phyloP scores from a whole-genome alignment of 2,113 vertebrate species.

The Protobothrops mucrosquamatus region DNA sequence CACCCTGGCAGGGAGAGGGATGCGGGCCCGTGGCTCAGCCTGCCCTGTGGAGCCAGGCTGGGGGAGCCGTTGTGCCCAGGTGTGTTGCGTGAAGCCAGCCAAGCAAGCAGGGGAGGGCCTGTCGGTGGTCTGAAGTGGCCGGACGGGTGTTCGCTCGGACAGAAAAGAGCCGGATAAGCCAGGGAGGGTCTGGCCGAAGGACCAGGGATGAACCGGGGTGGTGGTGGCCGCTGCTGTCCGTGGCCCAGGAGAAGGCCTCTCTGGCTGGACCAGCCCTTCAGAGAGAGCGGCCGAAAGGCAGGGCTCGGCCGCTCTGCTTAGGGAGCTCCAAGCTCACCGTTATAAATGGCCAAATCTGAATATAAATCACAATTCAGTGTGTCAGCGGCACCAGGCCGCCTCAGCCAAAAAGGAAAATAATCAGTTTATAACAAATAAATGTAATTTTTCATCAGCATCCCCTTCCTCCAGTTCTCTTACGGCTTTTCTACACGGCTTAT shows the following conservation, averaged over 20 bases:
- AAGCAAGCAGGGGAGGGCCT: background rate
- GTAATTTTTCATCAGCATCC: background rate
- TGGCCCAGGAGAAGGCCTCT: background rate
- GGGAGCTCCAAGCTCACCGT: background rate
- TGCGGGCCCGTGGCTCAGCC: background rate
- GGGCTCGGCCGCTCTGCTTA: background rate
- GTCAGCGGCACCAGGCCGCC: constrained; percentile 12
- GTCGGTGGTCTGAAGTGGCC: background rate
- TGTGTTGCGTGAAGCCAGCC: background rate
- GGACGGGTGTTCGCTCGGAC: background rate
- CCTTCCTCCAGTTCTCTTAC: background rate
- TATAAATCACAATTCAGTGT: constrained; percentile 15
- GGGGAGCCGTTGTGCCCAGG: background rate
- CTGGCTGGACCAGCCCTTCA: background rate
- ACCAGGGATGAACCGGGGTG: background rate
- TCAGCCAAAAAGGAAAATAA: constrained; percentile 22
- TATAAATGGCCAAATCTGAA: background rate
- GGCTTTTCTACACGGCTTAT: background rate
- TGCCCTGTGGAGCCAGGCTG: background rate
- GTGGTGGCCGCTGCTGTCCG: accelerated
- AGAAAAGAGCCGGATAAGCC: background rate
- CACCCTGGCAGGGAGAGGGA: background rate
- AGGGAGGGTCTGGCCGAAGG: background rate
- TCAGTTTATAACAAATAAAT: constrained; percentile 22
- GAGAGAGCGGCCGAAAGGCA: background rate